These are phyloP conservation scores for Siniperca scherzeri DNA, from an alignment of 2,797 vertebrate genomes.

Conservation along the genomic window DNA sequence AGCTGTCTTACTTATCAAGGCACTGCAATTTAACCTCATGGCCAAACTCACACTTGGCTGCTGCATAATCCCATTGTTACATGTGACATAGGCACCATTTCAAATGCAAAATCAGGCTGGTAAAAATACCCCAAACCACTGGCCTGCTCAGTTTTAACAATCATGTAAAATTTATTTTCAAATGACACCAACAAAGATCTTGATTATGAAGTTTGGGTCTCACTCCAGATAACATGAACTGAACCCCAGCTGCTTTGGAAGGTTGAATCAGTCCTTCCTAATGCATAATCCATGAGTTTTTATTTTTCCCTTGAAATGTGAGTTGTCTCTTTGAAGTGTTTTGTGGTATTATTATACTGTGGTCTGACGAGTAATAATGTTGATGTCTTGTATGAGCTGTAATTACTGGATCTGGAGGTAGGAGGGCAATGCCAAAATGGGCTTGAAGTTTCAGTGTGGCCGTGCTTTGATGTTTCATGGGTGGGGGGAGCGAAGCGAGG, in stretches of 20 bases:
- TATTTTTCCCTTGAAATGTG: slow-evolving; percentile 82
- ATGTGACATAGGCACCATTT: slow-evolving; percentile 32
- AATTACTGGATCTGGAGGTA: slow-evolving; percentile 86
- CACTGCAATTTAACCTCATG: slow-evolving; percentile 39
- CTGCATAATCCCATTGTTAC: slow-evolving; percentile 46
- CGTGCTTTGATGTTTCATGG: slow-evolving; percentile 80
- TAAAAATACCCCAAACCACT: slow-evolving; percentile 36
- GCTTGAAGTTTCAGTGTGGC: slow-evolving; percentile 82
- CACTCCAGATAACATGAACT: slow-evolving; percentile 49
- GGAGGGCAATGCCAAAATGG: slow-evolving; percentile 80
- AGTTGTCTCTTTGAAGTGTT: slow-evolving; percentile 83
- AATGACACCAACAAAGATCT: slow-evolving; percentile 57
- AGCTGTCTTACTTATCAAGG: slow-evolving; percentile 10
- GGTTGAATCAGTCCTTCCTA: slow-evolving; percentile 70
- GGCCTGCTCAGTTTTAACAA: slow-evolving; percentile 39
- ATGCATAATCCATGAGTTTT: slow-evolving; percentile 83
- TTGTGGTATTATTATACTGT: slow-evolving; percentile 83
- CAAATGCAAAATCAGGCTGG: slow-evolving; percentile 35
- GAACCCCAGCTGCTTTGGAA: slow-evolving; percentile 61
- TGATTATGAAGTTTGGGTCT: slow-evolving; percentile 61
- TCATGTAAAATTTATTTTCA: slow-evolving; percentile 46
- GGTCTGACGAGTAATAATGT: slow-evolving; percentile 84
- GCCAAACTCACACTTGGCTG: slow-evolving; percentile 48
- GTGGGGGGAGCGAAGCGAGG: not conserved
- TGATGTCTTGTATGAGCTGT: slow-evolving; percentile 85